Evolutionary conservation across 2,797 vertebrate species (phyloP).

Genomic region (Euphonia xanthogaster): DNA sequence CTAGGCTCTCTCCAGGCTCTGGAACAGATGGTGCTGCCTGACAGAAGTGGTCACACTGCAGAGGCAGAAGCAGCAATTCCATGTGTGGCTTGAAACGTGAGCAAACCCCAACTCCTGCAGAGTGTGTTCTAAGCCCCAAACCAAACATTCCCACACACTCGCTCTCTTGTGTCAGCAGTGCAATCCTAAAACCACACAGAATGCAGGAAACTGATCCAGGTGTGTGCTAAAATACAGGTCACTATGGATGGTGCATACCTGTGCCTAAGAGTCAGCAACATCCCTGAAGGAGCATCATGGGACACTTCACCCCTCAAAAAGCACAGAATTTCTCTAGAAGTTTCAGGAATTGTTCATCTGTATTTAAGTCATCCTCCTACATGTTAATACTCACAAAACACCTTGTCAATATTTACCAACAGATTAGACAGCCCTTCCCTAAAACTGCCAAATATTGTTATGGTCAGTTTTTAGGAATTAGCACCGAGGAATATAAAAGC

Average conservation of each 20-base stretch:
- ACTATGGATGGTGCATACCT: not conserved
- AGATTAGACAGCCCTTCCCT: not conserved
- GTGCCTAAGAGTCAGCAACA: not conserved
- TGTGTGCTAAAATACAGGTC: accelerated
- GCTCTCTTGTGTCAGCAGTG: not conserved
- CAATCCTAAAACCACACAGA: not conserved
- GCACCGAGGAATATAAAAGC: not conserved
- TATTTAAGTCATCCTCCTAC: not conserved
- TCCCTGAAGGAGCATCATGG: not conserved
- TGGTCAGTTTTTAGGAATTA: not conserved
- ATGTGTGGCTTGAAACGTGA: accelerated
- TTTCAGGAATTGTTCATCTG: not conserved
- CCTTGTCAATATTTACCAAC: not conserved
- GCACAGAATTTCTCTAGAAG: not conserved
- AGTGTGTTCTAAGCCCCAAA: not conserved
- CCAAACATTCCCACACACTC: not conserved
- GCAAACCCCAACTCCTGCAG: not conserved
- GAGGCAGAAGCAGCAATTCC: not conserved
- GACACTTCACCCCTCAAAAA: not conserved
- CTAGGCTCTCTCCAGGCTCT: not conserved
- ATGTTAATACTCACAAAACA: not conserved
- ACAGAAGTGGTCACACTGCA: accelerated
- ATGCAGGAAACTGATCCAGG: not conserved
- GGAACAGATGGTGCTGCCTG: not conserved
- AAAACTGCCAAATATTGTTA: not conserved